Evolutionary conservation across 2,797 vertebrate species (phyloP), one percentile per base, ranked within the genome.

Genomic region (Scleropages formosus): DNA sequence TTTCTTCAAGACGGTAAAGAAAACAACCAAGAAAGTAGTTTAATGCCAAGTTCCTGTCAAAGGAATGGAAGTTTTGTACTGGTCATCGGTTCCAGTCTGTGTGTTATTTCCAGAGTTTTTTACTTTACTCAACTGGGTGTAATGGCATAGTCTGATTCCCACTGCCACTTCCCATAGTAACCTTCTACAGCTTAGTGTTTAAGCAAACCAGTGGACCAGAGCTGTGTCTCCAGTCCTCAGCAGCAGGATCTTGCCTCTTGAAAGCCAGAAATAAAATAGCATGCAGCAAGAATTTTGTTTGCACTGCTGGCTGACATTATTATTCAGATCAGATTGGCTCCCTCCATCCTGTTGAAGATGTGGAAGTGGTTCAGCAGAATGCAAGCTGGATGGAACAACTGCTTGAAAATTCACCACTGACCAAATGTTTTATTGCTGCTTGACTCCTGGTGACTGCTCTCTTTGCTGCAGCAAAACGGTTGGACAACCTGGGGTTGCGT

Each of bases 401-500:
- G 31, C 67, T 65, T 69, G 4, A n/a, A 49, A 31, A 31, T 27
- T n/a, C 44, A 20, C 26, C n/a, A 18, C 44, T 8, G 20, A 11
- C 44, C 58, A 22, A 8, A 22, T 68, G 31, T 72, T 53, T 69
- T 62, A 60, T 47, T 11, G 56, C 24, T 68, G 27, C 27, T 51
- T 60, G 31, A 27, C 56, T 46, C 10, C 16, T 31, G 63, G 61
- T 31, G 4, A 8, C 24, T 61, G 31, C 66, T 71, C 51, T 59
- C 39, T 66, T 31, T 61, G 78, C 65, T 61, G 65, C 47, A 53
- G 73, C 53, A 71, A 51, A 69, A 69, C 18, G 65, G 44, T 65
- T 4, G 4, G 64, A 31, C 65, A 18, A 44, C 58, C 80, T 80
- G 64, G 51, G 73, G 61, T 76, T 58, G 26, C 64, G 74, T 74